Evolutionary conservation across 2,113 vertebrate species (phyloP), one percentile per base, ranked within the genome.

Genomic region (Cephalopholis sonnerati): DNA sequence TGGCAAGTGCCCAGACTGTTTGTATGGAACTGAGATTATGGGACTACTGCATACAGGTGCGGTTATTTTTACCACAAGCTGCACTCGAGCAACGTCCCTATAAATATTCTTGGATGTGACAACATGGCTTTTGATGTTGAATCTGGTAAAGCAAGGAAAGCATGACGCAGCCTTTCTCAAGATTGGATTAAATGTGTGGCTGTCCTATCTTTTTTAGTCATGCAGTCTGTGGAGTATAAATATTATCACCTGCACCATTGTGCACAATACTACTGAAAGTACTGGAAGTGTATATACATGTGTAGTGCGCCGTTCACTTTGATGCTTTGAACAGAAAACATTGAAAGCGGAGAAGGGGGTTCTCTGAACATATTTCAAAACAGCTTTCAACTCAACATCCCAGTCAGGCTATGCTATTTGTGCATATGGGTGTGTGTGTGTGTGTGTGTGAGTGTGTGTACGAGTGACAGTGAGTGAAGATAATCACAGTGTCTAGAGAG

Each of bases 401-500:
- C 46, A 79, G 15, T 76, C 55, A 57, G 48, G 24, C 20, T 65
- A 1, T 24, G 50, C 32, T 36, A 36, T 53, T 25, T 18, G 3
- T 25, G 51, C 22, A 12, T 58, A 15, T 13, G 9, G 5, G 44
- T 63, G 51, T 72, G 41, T 62, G 7, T 54, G 7, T 61, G 27
- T 36, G 24, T 41, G 9, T 51, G 32, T n/a, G 22, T 41, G 15
- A 12, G 32, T 8, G n/a, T n/a, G n/a, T n/a, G n/a, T n/a, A n/a
- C n/a, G 10, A 57, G 53, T 77, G 58, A 65, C 25, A 41, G 9
- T 59, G 70, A 48, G 36, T 10, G 29, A 66, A 9, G 66, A 55
- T 77, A 73, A 80, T 86, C 48, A 55, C 29, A 48, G 61, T 27
- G 24, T 79, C 16, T 51, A n/a, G 18, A 76, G 41, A 58, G n/a